Evolutionary conservation across 2,797 vertebrate genomes (phyloP), one percentile per base, ranked within the genome.

Genomic region (Silurus aristotelis): DNA sequence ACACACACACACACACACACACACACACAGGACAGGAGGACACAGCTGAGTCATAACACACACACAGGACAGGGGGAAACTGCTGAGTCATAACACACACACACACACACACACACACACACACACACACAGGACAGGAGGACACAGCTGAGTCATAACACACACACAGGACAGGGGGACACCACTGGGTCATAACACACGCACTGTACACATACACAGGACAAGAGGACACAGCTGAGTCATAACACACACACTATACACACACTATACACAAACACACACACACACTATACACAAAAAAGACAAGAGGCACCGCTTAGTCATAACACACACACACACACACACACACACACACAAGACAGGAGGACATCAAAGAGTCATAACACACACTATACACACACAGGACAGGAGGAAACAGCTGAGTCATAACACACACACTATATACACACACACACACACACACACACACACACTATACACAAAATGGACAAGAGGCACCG

Each of bases 11-110:
- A 55, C 73, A 75, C 46, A 75, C 73, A 75, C 46, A 75, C 55
- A 58, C n/a, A 43, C 20, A 31, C 85, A 0, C 92, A 92, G 56
- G 63, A 88, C 79, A 55, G 86, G 92, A 93, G 12, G 93, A 95
- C 77, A 85, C 82, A 83, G 1, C 92, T 90, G 72, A 88, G 88
- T 87, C 58, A 60, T 70, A 38, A 77, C 48, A 67, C 82, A 82
- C 61, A n/a, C 70, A 9, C 64, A 12, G n/a, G 31, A 52, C 6
- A 10, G 3, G 9, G 3, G 9, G 9, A 52, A 6, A 52, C 6
- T 0, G 2, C 48, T 7, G 48, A 8, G 48, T 52, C 22, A 14
- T 25, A 52, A 27, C 64, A 20, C 60, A 7, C 60, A 9, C 60
- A 63, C 60, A 31, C 31, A 31, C 31, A 31, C 31, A 31, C 31